Conservation (phyloP, 2,797 vertebrate species). For the Pseudopleuronectes americanus region DNA sequence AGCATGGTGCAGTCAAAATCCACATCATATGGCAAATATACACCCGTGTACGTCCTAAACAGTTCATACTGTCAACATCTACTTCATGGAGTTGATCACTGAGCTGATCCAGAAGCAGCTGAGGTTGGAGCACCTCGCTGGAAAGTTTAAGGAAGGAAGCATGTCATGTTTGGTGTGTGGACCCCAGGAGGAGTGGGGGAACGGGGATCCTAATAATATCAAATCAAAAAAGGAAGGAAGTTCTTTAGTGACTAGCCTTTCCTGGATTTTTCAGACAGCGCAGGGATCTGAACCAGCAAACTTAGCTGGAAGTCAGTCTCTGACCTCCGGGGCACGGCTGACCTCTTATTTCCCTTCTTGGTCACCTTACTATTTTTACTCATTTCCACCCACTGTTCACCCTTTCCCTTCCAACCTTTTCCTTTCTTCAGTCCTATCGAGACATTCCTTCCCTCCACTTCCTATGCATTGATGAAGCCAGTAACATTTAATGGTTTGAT, state of each 20-base stretch:
- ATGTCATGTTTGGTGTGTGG: background rate
- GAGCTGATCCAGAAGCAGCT: background rate
- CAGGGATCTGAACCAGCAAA: constrained; percentile 14
- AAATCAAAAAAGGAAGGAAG: background rate
- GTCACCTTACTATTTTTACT: constrained; percentile 7
- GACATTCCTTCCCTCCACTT: background rate
- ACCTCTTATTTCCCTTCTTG: constrained; percentile 37
- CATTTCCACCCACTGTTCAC: constrained; percentile 48
- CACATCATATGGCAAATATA: too few species aligned
- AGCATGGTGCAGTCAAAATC: too few species aligned
- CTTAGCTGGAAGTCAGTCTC: background rate
- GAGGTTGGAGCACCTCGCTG: background rate
- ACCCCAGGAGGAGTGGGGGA: background rate
- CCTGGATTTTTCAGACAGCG: background rate
- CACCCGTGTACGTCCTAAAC: too few species aligned
- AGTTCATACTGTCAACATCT: background rate
- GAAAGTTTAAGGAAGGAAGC: constrained; percentile 6
- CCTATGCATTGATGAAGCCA: background rate
- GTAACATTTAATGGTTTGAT: background rate
- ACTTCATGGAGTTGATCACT: background rate
- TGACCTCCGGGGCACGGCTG: constrained; percentile 36
- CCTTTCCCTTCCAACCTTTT: constrained; percentile 17
- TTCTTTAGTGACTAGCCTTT: background rate
- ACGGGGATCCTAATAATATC: background rate
- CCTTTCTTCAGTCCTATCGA: constrained; percentile 1